Evolutionary conservation across 2,888 invertebrate genomes (phyloP).

Genomic region (Noctua janthina): DNA sequence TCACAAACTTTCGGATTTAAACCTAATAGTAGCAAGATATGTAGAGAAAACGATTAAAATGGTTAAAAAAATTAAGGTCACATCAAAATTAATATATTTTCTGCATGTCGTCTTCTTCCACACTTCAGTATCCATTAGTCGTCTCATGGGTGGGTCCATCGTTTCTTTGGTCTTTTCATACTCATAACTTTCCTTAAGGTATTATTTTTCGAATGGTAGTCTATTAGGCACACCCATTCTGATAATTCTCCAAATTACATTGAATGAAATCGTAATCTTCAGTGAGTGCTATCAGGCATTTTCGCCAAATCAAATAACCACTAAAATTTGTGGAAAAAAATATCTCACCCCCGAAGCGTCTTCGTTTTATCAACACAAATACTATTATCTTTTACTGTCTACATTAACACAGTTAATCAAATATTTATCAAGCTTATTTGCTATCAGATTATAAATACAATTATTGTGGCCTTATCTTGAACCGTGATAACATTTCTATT

Average conservation of each 20-base stretch:
- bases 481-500: conserved; percentile 29
- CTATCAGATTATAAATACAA: conserved; percentile 42
- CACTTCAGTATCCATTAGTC: too few species aligned
- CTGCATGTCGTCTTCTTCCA: too few species aligned
- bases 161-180: too few species aligned
- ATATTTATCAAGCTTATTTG: conserved; percentile 48
- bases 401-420: conserved; percentile 43
- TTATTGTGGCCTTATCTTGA: conserved; percentile 33
- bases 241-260: background rate
- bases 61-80: too few species aligned
- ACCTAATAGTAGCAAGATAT: too few species aligned
- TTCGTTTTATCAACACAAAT: conserved; percentile 49
- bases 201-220: background rate
- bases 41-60: too few species aligned
- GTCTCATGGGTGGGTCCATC: too few species aligned
- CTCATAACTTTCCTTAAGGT: too few species aligned
- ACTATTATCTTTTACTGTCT: conserved; percentile 25
- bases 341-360: conserved; percentile 2
- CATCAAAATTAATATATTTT: too few species aligned
- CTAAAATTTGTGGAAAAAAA: background rate
- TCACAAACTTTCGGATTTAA: too few species aligned
- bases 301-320: conserved; percentile 20
- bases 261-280: conserved; percentile 35
- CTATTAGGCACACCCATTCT: conserved; percentile 6
- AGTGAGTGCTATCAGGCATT: conserved; percentile 4